Percentiles rank a stretch among this genome's conserved stretches.
These are phyloP conservation scores for Uromys caudimaculatus DNA, from an alignment of 2,797 vertebrate genomes.

Conservation along the genomic window DNA sequence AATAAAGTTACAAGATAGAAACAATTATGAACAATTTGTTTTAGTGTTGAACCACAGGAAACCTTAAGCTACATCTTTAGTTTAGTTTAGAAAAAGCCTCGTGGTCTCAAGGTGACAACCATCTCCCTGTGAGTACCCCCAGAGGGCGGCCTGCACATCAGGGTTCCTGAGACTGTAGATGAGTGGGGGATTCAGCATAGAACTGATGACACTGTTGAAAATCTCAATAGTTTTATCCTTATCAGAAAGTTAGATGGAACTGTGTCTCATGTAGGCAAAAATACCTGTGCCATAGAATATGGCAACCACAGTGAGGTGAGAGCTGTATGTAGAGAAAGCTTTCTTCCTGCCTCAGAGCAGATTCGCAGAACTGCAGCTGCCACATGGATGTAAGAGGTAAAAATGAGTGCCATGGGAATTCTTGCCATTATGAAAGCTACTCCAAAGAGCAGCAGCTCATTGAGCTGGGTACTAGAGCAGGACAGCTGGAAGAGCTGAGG, in stretches of 20 bases:
- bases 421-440: slow-evolving; percentile 66
- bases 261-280: slow-evolving; percentile 75
- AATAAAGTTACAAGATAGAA: background rate
- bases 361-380: slow-evolving; percentile 60
- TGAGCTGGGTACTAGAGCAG: slow-evolving; percentile 67
- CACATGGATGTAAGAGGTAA: slow-evolving; percentile 59
- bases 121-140: background rate
- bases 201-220: slow-evolving; percentile 73
- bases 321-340: slow-evolving; percentile 64
- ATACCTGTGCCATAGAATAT: slow-evolving; percentile 70
- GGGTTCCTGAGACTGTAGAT: slow-evolving; percentile 74
- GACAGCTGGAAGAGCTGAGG: slow-evolving; percentile 71
- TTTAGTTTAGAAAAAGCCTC: background rate
- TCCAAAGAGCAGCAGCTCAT: slow-evolving; percentile 68
- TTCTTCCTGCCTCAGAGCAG: slow-evolving; percentile 64
- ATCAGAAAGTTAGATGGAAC: slow-evolving; percentile 63
- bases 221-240: slow-evolving; percentile 75
- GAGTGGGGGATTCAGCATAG: slow-evolving; percentile 74
- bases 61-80: background rate
- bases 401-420: slow-evolving; percentile 58
- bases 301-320: slow-evolving; percentile 69
- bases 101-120: background rate
- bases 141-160: slow-evolving; percentile 60
- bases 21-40: background rate
- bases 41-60: background rate